Conservation (phyloP, 2,888 invertebrate species). For the Meteorus cinctellus region DNA sequence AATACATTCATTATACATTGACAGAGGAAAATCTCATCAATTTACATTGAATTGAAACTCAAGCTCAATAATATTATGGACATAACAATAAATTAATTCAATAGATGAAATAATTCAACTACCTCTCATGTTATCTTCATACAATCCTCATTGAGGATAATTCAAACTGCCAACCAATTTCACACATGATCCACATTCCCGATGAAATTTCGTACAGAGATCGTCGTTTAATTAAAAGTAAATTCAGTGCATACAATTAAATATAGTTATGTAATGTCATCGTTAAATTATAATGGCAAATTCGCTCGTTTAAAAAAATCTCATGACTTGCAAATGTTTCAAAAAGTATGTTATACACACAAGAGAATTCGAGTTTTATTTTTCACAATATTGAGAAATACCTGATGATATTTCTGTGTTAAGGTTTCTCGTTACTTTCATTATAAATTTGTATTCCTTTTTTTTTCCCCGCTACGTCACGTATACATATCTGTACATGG, state of each 20-base stretch:
- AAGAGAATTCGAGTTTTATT: not conserved
- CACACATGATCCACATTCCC: not conserved
- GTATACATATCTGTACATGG: not conserved
- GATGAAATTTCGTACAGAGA: not conserved
- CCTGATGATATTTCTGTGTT: conserved; percentile 1
- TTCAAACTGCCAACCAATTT: not conserved
- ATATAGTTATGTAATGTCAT: not conserved
- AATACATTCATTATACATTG: no score
- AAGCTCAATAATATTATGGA: no score
- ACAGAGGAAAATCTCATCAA: no score
- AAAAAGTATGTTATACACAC: not conserved
- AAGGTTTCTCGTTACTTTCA: not conserved
- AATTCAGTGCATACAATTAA: not conserved
- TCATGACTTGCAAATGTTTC: not conserved
- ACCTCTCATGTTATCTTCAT: no score
- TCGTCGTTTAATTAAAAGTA: not conserved
- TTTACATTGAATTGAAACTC: no score
- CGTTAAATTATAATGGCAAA: not conserved
- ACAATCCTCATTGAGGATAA: no score
- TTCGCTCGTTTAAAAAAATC: not conserved
- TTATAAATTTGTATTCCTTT: not conserved
- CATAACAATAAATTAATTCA: no score
- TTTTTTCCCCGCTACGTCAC: not conserved
- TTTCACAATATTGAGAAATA: conserved; percentile 1
- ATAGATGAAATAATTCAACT: no score